Evolutionary conservation across 1,140 invertebrate genomes (phyloP), one percentile per base, ranked within the genome.

Genomic region (Amphibalanus amphitrite): DNA sequence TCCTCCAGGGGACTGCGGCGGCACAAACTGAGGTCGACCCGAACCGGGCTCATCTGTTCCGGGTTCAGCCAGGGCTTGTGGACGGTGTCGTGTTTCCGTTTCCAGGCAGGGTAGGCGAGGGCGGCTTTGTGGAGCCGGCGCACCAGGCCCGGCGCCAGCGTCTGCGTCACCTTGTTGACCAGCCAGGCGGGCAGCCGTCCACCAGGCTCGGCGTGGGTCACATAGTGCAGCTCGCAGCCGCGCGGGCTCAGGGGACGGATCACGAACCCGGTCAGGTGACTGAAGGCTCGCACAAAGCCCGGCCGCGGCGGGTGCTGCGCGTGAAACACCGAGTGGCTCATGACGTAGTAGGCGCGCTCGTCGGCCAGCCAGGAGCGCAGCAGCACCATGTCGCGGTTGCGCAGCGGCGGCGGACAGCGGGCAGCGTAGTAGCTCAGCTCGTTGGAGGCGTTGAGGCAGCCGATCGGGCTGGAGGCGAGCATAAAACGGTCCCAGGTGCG

Each of bases 261-360:
- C 69, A 83, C 78, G 73, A 82, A 83, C 70, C 82, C 81, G 8
- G 89, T 90, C 71, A 91, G 75, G 75, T 87, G 83, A 0, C 88
- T 89, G 20, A 85, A 69, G 28, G 73, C 89, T 76, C 93, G 85
- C 72, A 95, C 86, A 80, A 86, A 91, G 64, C 88, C 88, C 80
- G 92, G 92, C 76, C 84, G 87, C 1, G 89, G 87, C 30, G 91
- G 90, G 82, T 88, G 88, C 80, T 88, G 87, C 78, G 89, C 87
- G 80, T 95, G 92, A 81, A 85, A 89, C 64, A 95, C 89, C 69
- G 92, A 94, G 84, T 95, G 92, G 82, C 93, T 94, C 71, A 94
- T 82, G 76, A 95, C 91, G 78, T 90, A 85, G 80, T 92, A 90
- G 80, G 94, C 91, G 74, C 82, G 77, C 40, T 89, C 90, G 38